Conservation (phyloP, 2,113 vertebrate species). For the Sigmodon hispidus region DNA sequence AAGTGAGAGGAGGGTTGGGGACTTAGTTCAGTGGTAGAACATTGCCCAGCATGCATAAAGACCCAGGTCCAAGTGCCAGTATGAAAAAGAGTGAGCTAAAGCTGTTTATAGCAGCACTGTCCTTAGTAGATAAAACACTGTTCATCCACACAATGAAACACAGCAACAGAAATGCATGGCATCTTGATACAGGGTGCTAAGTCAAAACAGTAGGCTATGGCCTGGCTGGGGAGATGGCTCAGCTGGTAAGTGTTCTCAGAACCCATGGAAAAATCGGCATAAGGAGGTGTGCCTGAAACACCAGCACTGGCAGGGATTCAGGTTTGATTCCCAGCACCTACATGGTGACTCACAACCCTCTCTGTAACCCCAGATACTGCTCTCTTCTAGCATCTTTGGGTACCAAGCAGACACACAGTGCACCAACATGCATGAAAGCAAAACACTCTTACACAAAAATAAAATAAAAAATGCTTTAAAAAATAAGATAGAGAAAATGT, state of each 20-base stretch:
- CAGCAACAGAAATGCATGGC: background rate
- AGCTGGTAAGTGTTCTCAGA: background rate
- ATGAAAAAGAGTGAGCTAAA: background rate
- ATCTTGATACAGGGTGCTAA: rapidly evolving
- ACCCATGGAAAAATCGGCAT: background rate
- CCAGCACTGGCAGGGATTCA: background rate
- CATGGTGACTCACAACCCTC: background rate
- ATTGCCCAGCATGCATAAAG: background rate
- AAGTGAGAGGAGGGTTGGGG: background rate
- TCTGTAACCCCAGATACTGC: background rate
- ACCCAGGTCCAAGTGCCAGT: background rate
- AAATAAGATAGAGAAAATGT: background rate
- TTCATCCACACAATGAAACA: background rate
- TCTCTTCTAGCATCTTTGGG: background rate
- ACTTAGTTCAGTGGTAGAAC: background rate
- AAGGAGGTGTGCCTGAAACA: background rate
- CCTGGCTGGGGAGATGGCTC: background rate
- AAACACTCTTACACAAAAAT: background rate
- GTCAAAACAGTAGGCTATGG: background rate
- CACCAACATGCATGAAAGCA: background rate
- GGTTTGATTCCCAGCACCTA: background rate
- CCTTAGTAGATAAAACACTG: background rate
- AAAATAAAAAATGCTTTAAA: background rate
- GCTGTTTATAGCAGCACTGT: background rate
- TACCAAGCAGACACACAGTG: background rate